Percentiles rank a stretch among this genome's conserved stretches.
Conservation (phyloP, 2,797 vertebrate species). For the Bryconaethiops microstoma region DNA sequence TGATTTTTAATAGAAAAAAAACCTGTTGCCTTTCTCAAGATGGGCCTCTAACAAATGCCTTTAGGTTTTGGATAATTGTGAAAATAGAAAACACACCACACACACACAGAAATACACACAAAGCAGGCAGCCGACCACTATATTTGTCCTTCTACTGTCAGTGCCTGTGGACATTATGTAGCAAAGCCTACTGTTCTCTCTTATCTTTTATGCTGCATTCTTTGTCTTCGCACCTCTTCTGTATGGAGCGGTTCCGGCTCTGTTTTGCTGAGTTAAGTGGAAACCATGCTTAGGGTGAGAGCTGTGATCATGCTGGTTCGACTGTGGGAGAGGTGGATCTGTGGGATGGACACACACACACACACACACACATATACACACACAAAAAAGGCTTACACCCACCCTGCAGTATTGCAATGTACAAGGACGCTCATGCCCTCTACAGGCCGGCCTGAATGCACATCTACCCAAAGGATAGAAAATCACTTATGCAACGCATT, state of each 20-base stretch:
- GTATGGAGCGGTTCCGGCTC: constrained; percentile 51
- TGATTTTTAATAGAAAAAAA: constrained; percentile 54
- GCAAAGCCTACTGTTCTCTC: constrained; percentile 57
- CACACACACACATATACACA: background rate
- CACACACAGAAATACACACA: constrained; percentile 55
- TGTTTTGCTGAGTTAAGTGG: constrained; percentile 55
- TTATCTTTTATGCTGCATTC: constrained; percentile 43
- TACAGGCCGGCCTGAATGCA: constrained; percentile 27
- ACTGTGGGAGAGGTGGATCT: constrained; percentile 8
- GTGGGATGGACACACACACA: background rate
- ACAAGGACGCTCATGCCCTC: constrained; percentile 32
- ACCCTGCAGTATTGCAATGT: background rate
- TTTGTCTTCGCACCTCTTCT: constrained; percentile 55
- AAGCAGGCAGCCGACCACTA: constrained; percentile 60
- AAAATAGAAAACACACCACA: constrained; percentile 42
- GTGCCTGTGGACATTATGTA: constrained; percentile 64
- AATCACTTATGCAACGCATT: constrained; percentile 6
- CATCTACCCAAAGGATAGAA: background rate
- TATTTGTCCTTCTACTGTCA: constrained; percentile 62
- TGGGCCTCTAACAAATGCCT: constrained; percentile 61
- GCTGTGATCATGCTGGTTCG: constrained; percentile 15
- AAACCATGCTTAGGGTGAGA: constrained; percentile 50
- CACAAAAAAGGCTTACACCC: background rate
- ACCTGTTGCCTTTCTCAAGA: constrained; percentile 58
- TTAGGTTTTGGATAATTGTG: constrained; percentile 60